Base-by-base conservation (phyloP, 2,888 invertebrate genomes). In the Oeneis ivallda region DNA sequence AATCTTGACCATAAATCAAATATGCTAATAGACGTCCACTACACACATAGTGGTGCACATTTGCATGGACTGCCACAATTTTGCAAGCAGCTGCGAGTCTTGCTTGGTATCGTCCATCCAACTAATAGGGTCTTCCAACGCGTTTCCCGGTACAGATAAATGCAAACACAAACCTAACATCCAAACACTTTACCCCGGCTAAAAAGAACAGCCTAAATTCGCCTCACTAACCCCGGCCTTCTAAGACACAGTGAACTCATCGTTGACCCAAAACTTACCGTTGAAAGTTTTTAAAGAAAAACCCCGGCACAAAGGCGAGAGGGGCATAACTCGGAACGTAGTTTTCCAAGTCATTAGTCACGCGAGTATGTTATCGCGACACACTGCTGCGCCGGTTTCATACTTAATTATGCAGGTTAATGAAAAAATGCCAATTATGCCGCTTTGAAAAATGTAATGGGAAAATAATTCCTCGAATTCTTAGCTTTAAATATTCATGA, bases 281-380 rank as follows among this genome's bases (percentile, higher is more conserved):
- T 65, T 49, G 50, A 58, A 67, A 71, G 64, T 74, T 79, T 73
- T 81, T 77, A 79, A 81, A 78, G 79, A 81, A 81, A 81, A 77
- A 76, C 78, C 76, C 79, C 72, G 68, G 65, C 57, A 69, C 65
- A 66, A 69, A 66, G 52, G 62, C 62, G 54, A 70, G 71, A 64
- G 62, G 70, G 71, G 71, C 71, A 75, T 76, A 75, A 77, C 76
- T 77, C 75, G 70, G 75, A 76, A 78, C 77, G 75, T 79, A 79
- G 78, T 82, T 82, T 80, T 74, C 76, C 70, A 69, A 80, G 78
- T 81, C 79, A 84, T 84, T 84, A 84, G 82, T 84, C 80, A 82
- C 79, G 69, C 67, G 66, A 68, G 64, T 64, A 64, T 66, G 69
- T 61, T 61, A 62, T 41, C 26, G 61, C 52, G 67, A 74, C 71